phyloP scores from a whole-genome alignment of 2,888 invertebrate species.

The Cerastis leucographa region DNA sequence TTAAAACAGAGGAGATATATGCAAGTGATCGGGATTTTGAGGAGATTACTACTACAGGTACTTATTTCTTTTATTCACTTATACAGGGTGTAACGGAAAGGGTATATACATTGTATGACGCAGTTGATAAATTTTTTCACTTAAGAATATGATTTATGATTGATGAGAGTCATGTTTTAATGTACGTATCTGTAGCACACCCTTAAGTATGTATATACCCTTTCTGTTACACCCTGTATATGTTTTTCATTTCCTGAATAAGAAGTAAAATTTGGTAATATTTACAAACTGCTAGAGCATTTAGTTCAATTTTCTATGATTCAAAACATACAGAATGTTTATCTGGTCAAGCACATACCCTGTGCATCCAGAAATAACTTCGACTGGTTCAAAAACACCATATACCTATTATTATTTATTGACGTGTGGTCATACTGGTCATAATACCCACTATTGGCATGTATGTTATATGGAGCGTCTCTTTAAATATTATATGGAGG shows the following conservation, averaged over 20 bases:
- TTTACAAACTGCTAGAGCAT: background rate
- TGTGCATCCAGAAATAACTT: background rate
- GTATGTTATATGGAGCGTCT: background rate
- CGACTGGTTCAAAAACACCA: background rate
- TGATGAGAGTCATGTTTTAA: no score
- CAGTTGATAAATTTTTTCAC: no score
- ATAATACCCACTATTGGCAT: background rate
- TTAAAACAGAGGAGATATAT: slow-evolving; percentile 77
- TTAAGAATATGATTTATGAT: no score
- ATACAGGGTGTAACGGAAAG: no score
- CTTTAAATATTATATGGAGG: background rate
- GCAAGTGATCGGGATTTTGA: slow-evolving; percentile 73
- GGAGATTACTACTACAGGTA: slow-evolving; percentile 56
- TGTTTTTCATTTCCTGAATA: background rate
- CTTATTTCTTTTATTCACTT: background rate
- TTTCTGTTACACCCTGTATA: no score
- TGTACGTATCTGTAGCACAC: no score
- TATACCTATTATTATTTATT: background rate
- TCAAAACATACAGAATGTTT: background rate
- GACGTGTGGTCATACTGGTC: background rate
- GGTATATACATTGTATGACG: no score
- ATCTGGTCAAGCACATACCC: background rate
- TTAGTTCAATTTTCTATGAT: slow-evolving; percentile 2
- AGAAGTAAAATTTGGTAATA: background rate
- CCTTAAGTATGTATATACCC: no score